Base-by-base conservation (phyloP, 2,888 invertebrate species). In the Heterodera filipjevi region DNA sequence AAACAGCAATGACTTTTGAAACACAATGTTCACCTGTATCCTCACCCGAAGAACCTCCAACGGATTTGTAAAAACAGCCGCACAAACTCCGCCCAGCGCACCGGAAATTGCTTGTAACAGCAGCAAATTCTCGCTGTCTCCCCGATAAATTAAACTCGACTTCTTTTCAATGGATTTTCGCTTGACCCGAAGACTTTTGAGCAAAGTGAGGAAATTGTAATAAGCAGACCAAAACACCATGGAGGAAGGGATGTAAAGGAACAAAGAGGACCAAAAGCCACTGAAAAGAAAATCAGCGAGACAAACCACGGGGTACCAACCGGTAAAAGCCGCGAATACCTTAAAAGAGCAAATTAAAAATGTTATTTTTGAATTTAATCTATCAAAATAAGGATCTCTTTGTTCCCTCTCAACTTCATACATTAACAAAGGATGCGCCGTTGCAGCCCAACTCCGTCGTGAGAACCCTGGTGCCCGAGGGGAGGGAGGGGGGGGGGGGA, bases 211-310 rank as follows among this genome's bases (percentile, higher is more conserved):
- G 19, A 82, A 82, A 35, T 84, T 83, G 82, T 88, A 88, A 75
- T 88, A 88, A 6, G 85, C 84, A 3, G 84, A 83, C 88, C 88
- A 88, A 80, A 88, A 88, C 35, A 88, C 85, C 87, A 88, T 87
- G 16, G 87, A 87, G 44, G 84, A 83, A 0, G 88, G 88, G 76
- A 87, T 85, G 81, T 87, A 88, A 27, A 87, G 80, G 82, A 87
- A 83, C 27, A 87, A 79, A 39, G 87, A 86, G 12, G 87, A 86
- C 16, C 86, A 75, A 79, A 87, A 87, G 22, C 87, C 87, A 74
- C 87, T 86, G 49, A 14, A 49, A 49, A 22, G 49, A 14, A 22
- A 49, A 16, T 6, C 5, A 16, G 53, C 5, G 19, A 22, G 53
- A 22, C 8, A 32, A 14, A 22, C 22, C 35, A 30, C 19, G 22